These are phyloP conservation scores for Muscicapa striata DNA, from an alignment of 2,797 vertebrate genomes.

Conservation along the genomic window DNA sequence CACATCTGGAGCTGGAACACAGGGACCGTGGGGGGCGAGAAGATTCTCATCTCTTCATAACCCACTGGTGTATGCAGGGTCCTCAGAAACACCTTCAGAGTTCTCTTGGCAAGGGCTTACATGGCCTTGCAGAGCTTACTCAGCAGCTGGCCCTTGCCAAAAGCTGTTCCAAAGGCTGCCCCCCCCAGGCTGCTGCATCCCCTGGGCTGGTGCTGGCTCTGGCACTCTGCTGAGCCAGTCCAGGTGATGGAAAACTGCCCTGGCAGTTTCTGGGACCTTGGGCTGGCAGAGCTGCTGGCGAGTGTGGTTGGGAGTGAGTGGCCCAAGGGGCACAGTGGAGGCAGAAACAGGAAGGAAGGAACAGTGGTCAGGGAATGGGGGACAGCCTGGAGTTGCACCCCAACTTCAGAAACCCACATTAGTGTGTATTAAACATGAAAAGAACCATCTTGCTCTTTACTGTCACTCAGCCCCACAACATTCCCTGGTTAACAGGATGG, in stretches of 20 bases:
- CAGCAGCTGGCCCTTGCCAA: neutral
- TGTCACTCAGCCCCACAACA: neutral
- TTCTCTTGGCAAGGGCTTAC: neutral
- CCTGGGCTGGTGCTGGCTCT: neutral
- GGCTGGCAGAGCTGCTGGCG: neutral
- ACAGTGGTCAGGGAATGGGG: neutral
- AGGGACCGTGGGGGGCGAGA: neutral
- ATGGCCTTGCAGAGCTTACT: neutral
- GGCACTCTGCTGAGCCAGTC: neutral
- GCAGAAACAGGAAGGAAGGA: neutral
- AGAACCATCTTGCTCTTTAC: neutral
- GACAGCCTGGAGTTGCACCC: neutral
- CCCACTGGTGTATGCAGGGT: neutral
- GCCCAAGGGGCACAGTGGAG: neutral
- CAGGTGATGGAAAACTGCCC: neutral
- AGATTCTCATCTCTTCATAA: neutral
- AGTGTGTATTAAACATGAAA: neutral
- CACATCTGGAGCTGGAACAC: neutral
- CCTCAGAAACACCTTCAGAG: neutral
- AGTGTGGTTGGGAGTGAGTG: neutral
- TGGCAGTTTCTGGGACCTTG: neutral
- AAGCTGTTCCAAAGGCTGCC: neutral
- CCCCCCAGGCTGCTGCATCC: neutral
- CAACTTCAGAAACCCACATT: fast-evolving
- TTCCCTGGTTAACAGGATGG: neutral